Evolutionary conservation across 2,888 invertebrate genomes (phyloP).

Genomic region (Coleophora deauratella): DNA sequence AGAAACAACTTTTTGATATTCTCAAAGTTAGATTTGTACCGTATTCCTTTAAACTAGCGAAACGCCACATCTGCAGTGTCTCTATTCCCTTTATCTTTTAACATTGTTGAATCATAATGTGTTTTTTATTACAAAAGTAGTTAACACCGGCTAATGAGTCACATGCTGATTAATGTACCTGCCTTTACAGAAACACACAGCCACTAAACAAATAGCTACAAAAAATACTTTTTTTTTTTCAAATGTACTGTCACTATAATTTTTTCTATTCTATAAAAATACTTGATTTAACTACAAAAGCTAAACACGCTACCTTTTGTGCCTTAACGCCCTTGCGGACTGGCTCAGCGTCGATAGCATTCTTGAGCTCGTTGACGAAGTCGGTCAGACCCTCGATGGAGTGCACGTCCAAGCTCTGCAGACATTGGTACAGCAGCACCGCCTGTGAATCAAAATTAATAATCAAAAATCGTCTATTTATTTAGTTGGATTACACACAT

Average conservation of each 20-base stretch:
- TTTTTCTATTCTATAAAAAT: neutral
- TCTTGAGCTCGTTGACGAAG: constrained; percentile 84
- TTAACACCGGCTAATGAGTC: neutral
- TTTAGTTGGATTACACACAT: no score
- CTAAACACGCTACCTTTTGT: constrained; percentile 78
- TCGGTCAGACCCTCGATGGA: constrained; percentile 85
- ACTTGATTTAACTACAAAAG: neutral
- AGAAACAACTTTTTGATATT: no score
- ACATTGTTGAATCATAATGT: neutral
- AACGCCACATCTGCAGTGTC: no score
- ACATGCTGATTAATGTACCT: constrained; percentile 5
- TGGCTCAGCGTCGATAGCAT: constrained; percentile 82
- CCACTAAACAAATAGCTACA: no score
- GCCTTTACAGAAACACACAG: neutral
- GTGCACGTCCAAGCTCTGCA: constrained; percentile 81
- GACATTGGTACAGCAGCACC: constrained; percentile 85
- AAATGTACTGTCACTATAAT: no score
- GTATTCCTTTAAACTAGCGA: no score
- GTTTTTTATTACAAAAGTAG: no score
- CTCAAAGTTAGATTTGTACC: no score
- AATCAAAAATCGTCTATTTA: neutral
- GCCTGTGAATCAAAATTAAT: constrained; percentile 71
- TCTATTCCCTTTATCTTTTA: no score
- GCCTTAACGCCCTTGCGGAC: constrained; percentile 91
- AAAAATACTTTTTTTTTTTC: no score